phyloP scores from a whole-genome alignment of 2,797 vertebrate genomes.

The Hypotaenidia philippensis region DNA sequence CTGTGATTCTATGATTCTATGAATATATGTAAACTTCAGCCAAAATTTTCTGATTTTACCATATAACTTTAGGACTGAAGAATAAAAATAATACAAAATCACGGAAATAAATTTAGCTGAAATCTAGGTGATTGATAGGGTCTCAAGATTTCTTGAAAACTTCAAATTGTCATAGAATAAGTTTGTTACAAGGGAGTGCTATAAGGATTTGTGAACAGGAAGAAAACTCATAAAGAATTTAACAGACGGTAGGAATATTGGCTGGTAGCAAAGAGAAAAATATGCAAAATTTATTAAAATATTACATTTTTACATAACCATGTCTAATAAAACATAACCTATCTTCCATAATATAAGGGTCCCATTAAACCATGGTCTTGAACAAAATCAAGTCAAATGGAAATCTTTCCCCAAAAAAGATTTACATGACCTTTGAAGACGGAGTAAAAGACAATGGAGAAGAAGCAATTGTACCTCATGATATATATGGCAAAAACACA shows the following conservation, averaged over 20 bases:
- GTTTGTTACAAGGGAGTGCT: background rate
- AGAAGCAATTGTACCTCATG: background rate
- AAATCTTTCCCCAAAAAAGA: background rate
- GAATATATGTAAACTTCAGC: background rate
- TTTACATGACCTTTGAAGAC: background rate
- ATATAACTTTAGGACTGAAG: background rate
- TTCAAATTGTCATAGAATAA: background rate
- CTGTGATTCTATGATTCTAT: no score
- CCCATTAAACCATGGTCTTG: accelerated
- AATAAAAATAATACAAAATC: background rate
- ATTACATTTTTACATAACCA: background rate
- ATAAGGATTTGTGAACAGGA: background rate
- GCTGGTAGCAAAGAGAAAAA: background rate
- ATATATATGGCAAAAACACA: background rate
- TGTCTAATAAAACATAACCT: background rate
- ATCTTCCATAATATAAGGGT: background rate
- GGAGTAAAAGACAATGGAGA: background rate
- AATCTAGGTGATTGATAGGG: background rate
- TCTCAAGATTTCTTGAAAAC: background rate
- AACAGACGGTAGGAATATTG: background rate
- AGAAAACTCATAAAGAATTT: background rate
- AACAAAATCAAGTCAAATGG: background rate
- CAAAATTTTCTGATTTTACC: background rate
- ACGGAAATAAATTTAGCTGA: background rate
- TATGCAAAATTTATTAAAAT: background rate